phyloP scores from a whole-genome alignment of 2,797 vertebrate species.

The Nannoperca obscura region DNA sequence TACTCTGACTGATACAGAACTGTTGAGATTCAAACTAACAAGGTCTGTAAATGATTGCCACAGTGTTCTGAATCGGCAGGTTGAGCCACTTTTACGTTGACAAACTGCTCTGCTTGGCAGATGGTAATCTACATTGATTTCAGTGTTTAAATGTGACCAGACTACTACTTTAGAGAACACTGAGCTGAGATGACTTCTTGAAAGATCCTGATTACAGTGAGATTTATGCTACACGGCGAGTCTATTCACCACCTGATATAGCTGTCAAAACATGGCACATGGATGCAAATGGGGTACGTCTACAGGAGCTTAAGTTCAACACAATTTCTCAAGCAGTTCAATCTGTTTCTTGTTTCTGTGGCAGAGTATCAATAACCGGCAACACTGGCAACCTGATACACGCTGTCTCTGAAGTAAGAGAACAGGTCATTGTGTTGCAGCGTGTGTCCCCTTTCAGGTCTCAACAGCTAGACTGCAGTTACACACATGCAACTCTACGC shows the following conservation, averaged over 20 bases:
- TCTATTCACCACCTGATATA: background rate
- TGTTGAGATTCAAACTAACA: background rate
- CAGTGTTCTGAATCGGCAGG: background rate
- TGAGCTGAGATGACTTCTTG: background rate
- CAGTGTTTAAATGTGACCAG: background rate
- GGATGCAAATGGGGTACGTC: constrained; percentile 18
- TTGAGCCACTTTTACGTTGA: background rate
- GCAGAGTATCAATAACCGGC: constrained; percentile 50
- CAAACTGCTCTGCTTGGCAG: background rate
- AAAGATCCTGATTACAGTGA: background rate
- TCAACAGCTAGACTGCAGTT: background rate
- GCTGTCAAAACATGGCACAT: constrained; percentile 12
- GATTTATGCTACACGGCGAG: background rate
- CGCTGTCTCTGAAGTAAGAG: background rate
- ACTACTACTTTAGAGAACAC: background rate
- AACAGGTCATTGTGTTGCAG: constrained; percentile 55
- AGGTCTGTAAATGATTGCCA: background rate
- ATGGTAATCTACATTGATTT: background rate
- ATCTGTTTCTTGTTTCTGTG: constrained; percentile 8
- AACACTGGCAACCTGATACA: constrained; percentile 53
- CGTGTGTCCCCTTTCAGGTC: constrained; percentile 42
- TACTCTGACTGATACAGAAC: background rate
- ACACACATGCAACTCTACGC: background rate
- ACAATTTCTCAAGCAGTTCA: constrained; percentile 18
- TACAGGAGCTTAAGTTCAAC: constrained; percentile 19